Conservation (phyloP, 2,113 vertebrate genomes). For the Daphoenositta chrysoptera region DNA sequence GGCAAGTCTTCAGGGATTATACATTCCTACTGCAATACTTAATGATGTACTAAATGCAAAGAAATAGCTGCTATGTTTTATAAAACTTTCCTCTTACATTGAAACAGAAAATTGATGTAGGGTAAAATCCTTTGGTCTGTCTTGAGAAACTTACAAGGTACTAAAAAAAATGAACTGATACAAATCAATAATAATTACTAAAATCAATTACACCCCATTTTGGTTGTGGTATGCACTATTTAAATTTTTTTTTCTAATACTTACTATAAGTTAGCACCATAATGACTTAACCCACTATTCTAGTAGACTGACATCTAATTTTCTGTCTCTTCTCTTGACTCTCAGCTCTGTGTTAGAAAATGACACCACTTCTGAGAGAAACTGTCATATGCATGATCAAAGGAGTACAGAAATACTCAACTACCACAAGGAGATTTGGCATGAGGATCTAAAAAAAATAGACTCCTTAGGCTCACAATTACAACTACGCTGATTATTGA, state of each 20-base stretch:
- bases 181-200: background rate
- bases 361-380: slow-evolving; percentile 3
- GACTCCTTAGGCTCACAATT: background rate
- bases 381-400: background rate
- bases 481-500: background rate
- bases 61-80: background rate
- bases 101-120: background rate
- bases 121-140: background rate
- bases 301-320: background rate
- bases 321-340: background rate
- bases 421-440: background rate
- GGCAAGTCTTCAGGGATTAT: slow-evolving; percentile 38
- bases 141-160: background rate
- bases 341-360: background rate
- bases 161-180: background rate
- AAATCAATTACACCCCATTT: background rate
- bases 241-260: background rate
- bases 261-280: background rate
- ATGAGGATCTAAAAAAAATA: background rate
- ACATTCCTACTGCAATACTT: slow-evolving; percentile 4
- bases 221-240: background rate
- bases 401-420: background rate
- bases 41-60: slow-evolving; percentile 1
- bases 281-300: background rate
- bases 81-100: background rate